Evolutionary conservation across 1,140 invertebrate species (phyloP), one percentile per base, ranked within the genome.

Genomic region (Drosophila tsacasi): DNA sequence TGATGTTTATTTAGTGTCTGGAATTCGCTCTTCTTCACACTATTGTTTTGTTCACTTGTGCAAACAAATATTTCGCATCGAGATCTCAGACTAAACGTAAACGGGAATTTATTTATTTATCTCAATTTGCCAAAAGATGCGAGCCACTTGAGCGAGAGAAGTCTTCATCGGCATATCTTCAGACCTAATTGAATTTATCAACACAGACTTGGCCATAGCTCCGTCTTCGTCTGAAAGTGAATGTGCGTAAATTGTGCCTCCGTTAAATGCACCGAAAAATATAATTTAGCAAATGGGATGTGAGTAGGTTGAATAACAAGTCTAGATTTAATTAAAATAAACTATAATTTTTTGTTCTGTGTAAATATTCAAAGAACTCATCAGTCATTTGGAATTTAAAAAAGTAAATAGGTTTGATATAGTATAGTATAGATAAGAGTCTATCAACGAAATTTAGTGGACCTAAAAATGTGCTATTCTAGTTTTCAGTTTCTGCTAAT

Each of bases 131-230:
- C 46, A 68, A 64, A 75, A 67, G 63, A 79, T 50, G 69, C 54
- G 37, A 61, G 40, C 54, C 54, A 59, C 71, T 61, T 61, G 50
- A 52, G 61, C 72, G 25, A 12, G 47, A 30, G 25, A 17, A 27
- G 25, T 50, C 47, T 21, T 40, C 50, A 50, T 68, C 44, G 39
- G 49, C 58, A 46, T 23, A 17, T 39, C 42, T 77, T 68, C 40
- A 39, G 42, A 57, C 37, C 35, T 72, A 90, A 84, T 90, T 89
- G 61, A 90, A 90, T 89, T 75, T 72, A 90, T 87, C 66, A 87
- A 87, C 85, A 84, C 55, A 15, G 65, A 76, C 62, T 72, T 83
- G 55, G 25, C 47, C 40, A 63, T 42, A 57, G 19, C 62, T 37
- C 32, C 32, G 19, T 37, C 52, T 52, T 2, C 19, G 5, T 42